Base-by-base conservation (phyloP, 1,140 invertebrate genomes). In the Nasonia giraulti region DNA sequence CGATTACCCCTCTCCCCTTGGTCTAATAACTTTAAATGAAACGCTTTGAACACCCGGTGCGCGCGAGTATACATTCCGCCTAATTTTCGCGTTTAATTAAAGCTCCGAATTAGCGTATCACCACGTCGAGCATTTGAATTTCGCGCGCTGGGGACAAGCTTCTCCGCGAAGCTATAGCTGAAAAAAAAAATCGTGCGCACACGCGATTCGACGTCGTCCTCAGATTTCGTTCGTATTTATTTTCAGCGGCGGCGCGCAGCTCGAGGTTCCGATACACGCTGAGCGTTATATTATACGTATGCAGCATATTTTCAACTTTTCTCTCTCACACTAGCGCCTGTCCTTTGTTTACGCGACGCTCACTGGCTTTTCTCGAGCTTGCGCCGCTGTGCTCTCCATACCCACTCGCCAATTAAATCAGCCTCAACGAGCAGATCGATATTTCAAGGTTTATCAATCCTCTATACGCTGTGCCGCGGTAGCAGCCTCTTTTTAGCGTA, bases 341-440 rank as follows among this genome's bases (percentile, higher is more conserved):
- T 83, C 84, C 87, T 89, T 89, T 89, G 89, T 90, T 89, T 88
- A 88, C 85, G 85, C 83, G 86, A 62, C 84, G 84, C 86, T 20
- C 86, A 88, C 86, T 87, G 80, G 87, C 77, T 83, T 73, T 80
- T 23, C 44, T n/a, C n/a, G n/a, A n/a, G n/a, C n/a, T n/a, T n/a
- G n/a, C n/a, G n/a, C n/a, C n/a, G n/a, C n/a, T n/a, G n/a, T n/a
- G n/a, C n/a, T n/a, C n/a, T 62, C 55, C 0, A 20, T 7, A 62
- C 27, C 27, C n/a, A n/a, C 84, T 84, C 84, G 86, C 66, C 87
- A 88, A 91, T 92, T 92, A 91, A 90, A 90, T 90, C 89, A 91
- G 88, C 91, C 90, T 88, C 90, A 90, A 88, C 88, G 89, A 90
- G 85, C 87, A 90, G 89, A 91, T 92, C 90, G 88, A 91, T 92